Percentiles rank a stretch among this genome's conserved stretches.
Conservation (phyloP, 2,888 invertebrate species). For the Apodemia mormo region DNA sequence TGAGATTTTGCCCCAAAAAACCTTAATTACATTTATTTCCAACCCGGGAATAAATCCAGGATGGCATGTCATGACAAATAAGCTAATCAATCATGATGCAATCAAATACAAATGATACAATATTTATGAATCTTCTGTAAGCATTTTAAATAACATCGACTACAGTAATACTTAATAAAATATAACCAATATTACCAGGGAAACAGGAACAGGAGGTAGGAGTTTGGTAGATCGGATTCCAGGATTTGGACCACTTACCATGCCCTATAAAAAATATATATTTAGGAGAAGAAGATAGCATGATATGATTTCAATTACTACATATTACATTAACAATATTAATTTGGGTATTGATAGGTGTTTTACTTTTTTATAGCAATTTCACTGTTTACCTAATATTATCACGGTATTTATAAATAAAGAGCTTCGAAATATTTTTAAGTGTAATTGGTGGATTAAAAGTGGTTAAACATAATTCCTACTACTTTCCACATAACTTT, state of each 20-base stretch:
- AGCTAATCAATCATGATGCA: neutral
- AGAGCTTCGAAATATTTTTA: too few relatives aligned
- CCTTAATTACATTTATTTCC: neutral
- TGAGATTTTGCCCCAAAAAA: too few relatives aligned
- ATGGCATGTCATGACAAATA: neutral
- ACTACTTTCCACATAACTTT: too few relatives aligned
- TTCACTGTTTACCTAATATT: too few relatives aligned
- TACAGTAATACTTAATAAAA: neutral
- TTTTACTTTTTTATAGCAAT: too few relatives aligned
- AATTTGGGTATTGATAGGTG: too few relatives aligned
- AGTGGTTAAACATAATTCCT: too few relatives aligned
- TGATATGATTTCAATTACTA: too few relatives aligned
- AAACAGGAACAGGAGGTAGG: constrained; percentile 44
- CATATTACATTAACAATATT: too few relatives aligned
- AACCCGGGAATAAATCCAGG: neutral
- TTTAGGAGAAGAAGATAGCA: neutral
- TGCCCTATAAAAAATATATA: constrained; percentile 53
- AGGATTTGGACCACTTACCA: constrained; percentile 57
- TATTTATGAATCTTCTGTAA: neutral
- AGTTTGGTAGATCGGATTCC: constrained; percentile 37
- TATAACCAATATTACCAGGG: constrained; percentile 21
- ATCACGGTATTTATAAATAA: too few relatives aligned
- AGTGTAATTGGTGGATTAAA: too few relatives aligned
- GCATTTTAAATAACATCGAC: neutral
- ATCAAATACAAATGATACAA: neutral